These are phyloP conservation scores for Natrix natrix DNA, from an alignment of 2,797 vertebrate genomes.

Conservation along the genomic window DNA sequence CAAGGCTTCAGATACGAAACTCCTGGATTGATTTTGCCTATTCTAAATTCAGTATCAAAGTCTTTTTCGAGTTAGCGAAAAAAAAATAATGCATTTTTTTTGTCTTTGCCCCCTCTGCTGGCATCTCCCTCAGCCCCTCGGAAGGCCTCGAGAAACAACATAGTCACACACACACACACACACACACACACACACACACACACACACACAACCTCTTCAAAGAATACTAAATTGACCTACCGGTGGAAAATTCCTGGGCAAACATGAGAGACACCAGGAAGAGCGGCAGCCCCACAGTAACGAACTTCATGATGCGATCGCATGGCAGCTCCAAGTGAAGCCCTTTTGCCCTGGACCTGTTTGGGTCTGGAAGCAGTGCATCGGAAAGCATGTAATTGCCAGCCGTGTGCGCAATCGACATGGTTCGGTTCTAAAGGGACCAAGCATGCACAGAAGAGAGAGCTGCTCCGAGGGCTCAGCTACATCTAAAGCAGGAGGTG, in stretches of 20 bases:
- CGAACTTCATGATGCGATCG: conserved; percentile 88
- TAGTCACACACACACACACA: too few species aligned
- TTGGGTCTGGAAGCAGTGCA: conserved; percentile 81
- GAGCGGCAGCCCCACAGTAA: conserved; percentile 89
- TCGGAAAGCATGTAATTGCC: conserved; percentile 93
- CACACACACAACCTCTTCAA: neutral
- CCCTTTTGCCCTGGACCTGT: conserved; percentile 70
- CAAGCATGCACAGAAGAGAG: neutral
- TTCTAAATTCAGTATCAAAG: neutral
- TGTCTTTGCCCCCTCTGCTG: neutral
- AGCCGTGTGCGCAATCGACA: conserved; percentile 89
- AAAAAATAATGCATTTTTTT: neutral
- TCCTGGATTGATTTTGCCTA: neutral
- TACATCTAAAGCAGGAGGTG: neutral
- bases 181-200: too few species aligned
- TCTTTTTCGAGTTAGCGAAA: neutral
- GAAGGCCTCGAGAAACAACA: neutral
- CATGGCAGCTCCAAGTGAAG: conserved; percentile 90
- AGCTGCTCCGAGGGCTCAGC: fast-evolving
- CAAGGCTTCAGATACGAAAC: neutral
- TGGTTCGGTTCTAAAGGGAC: conserved; percentile 46
- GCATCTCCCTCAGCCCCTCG: neutral
- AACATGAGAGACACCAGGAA: conserved; percentile 90
- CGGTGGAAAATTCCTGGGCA: conserved; percentile 87
- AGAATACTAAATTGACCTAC: conserved; percentile 66